phyloP scores from a whole-genome alignment of 2,113 vertebrate genomes.

The Riparia riparia region DNA sequence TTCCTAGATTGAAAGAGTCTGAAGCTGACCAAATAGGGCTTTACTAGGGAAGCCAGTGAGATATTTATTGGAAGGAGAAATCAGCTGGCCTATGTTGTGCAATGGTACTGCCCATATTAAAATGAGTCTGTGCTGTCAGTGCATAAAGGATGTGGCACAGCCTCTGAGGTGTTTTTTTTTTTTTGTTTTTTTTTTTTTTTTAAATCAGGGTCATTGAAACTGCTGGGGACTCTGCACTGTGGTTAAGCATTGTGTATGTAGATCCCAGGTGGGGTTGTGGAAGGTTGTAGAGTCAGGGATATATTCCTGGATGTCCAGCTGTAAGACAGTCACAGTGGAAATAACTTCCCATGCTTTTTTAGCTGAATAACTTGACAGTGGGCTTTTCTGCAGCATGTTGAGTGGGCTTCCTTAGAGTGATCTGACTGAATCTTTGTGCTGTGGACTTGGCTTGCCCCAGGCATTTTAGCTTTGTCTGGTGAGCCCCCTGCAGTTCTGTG shows the following conservation, averaged over 20 bases:
- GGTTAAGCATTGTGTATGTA: background rate
- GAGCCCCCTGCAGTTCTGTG: background rate
- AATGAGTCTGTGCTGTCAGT: background rate
- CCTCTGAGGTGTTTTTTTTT: no score
- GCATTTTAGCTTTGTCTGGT: background rate
- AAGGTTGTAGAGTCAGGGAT: background rate
- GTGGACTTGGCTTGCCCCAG: accelerated
- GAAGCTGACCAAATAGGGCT: background rate
- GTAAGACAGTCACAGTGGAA: background rate
- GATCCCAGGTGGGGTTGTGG: background rate
- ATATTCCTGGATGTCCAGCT: background rate
- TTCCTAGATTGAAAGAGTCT: background rate
- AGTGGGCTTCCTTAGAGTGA: background rate
- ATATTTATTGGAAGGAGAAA: background rate
- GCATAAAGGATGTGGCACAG: background rate
- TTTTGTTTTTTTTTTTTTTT: no score
- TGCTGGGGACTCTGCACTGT: background rate
- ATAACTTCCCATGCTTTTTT: background rate
- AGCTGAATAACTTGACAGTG: background rate
- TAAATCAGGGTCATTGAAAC: background rate
- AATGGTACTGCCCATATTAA: background rate
- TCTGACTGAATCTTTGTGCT: background rate
- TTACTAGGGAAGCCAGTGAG: background rate
- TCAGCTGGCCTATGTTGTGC: background rate
- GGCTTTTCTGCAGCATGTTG: background rate